Evolutionary conservation across 2,113 vertebrate species (phyloP).

Genomic region (Columba janthina): DNA sequence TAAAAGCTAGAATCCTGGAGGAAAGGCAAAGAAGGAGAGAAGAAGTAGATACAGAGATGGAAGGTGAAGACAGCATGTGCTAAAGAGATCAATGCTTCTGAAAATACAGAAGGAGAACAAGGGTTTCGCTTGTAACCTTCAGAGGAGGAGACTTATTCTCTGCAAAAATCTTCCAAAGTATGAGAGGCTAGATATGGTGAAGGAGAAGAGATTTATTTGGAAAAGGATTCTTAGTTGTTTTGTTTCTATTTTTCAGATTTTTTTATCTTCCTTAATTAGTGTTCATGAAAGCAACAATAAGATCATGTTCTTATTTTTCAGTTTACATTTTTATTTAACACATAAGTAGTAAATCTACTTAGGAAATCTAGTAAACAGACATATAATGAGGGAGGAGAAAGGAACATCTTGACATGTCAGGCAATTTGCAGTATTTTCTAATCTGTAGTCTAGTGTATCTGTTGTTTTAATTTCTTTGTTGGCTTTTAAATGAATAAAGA

Average conservation of each 20-base stretch:
- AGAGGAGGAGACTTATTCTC: neutral
- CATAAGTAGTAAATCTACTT: neutral
- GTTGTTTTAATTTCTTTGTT: neutral
- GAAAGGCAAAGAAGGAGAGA: neutral
- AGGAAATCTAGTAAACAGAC: neutral
- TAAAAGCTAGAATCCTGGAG: neutral
- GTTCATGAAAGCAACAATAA: neutral
- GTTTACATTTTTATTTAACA: neutral
- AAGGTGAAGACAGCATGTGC: neutral
- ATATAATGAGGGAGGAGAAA: neutral
- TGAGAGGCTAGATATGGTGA: neutral
- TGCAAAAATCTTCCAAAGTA: neutral
- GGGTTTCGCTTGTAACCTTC: neutral
- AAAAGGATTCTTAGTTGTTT: neutral
- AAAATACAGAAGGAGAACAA: neutral
- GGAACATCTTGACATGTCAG: neutral
- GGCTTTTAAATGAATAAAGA: neutral
- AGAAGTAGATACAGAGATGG: neutral
- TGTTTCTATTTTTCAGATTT: neutral
- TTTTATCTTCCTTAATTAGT: neutral
- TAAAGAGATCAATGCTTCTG: neutral
- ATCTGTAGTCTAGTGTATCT: neutral
- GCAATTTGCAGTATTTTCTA: neutral
- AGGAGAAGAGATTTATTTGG: neutral
- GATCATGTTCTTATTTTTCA: neutral